Evolutionary conservation across 2,888 invertebrate species (phyloP), one percentile per base, ranked within the genome.

Genomic region (Andrena trimmerana): DNA sequence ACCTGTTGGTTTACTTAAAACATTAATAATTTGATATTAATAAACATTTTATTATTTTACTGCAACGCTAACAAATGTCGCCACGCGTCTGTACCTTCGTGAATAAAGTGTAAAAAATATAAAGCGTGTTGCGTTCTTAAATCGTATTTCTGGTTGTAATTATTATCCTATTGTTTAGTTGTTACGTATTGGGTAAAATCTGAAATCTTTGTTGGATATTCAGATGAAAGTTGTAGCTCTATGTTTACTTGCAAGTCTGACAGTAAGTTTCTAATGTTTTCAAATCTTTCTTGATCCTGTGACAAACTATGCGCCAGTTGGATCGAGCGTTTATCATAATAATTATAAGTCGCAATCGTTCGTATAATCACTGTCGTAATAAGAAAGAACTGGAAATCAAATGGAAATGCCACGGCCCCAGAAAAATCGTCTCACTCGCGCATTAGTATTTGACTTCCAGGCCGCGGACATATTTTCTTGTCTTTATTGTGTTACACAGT

Each of bases 31-130:
- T 31, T 31, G 5, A 0, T 31, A 31, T 31, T 31, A 29, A 29
- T 29, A 29, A 29, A 29, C 29, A 4, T 29, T 29, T 29, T 4
- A 29, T 29, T 36, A 16, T 8, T 76, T 66, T 24, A 2, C 48
- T 31, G 50, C n/a, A n/a, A n/a, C 13, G 52, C 27, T 69, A 54
- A 65, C 13, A 81, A 78, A 81, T 81, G 81, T 52, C 78, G 78
- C 73, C 69, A 81, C 60, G 4, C n/a, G 42, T 33, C 65, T 69
- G n/a, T 69, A 59, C 33, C 13, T 48, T 10, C 7, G 57, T 1
- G 2, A 50, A 62, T 42, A 57, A 52, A 66, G 2, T 67, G 16
- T 16, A 8, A 24, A 5, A 3, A 24, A 31, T 10, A 48, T 48
- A n/a, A 36, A 10, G 24, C 8, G 36, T 42, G 13, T 0, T 13